Conservation (phyloP, 2,888 invertebrate species). For the Scaptodrosophila latifasciaeformis region DNA sequence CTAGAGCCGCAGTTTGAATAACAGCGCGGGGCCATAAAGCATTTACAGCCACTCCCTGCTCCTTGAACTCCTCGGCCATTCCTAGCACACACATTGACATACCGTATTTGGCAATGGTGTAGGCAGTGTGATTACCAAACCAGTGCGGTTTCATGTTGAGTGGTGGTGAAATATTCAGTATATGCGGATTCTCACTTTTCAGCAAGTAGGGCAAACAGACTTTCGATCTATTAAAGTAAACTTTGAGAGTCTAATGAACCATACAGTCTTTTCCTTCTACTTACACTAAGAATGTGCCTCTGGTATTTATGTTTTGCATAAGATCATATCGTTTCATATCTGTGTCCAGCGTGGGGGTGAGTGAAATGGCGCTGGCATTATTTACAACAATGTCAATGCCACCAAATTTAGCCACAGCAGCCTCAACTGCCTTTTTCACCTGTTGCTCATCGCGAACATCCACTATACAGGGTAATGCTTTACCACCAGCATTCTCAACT, state of each 20-base stretch:
- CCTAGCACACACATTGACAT: slow-evolving; percentile 99
- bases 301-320: slow-evolving; percentile 94
- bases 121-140: slow-evolving; percentile 93
- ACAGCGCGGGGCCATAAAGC: slow-evolving; percentile 97
- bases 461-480: slow-evolving; percentile 86
- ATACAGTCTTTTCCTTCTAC: slow-evolving; percentile 49
- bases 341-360: slow-evolving; percentile 87
- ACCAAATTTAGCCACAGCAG: slow-evolving; percentile 86
- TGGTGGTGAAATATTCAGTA: slow-evolving; percentile 95
- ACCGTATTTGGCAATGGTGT: slow-evolving; percentile 98
- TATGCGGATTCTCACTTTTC: slow-evolving; percentile 92
- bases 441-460: slow-evolving; percentile 87
- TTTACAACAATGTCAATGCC: slow-evolving; percentile 96
- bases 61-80: slow-evolving; percentile 94
- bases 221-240: slow-evolving; percentile 84
- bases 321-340: slow-evolving; percentile 97
- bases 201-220: slow-evolving; percentile 89
- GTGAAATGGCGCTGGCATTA: slow-evolving; percentile 95
- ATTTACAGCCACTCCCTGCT: slow-evolving; percentile 91
- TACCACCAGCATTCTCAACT: slow-evolving; percentile 89
- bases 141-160: slow-evolving; percentile 90
- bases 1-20: slow-evolving; percentile 94
- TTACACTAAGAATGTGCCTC: slow-evolving; percentile 96
- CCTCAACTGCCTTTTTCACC: slow-evolving; percentile 80
- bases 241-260: too few relatives aligned